A percentile compares a stretch with the other conserved stretches of the same genome.
These are phyloP conservation scores for Neostethus bicornis DNA, from an alignment of 2,797 vertebrate genomes.

Conservation along the genomic window DNA sequence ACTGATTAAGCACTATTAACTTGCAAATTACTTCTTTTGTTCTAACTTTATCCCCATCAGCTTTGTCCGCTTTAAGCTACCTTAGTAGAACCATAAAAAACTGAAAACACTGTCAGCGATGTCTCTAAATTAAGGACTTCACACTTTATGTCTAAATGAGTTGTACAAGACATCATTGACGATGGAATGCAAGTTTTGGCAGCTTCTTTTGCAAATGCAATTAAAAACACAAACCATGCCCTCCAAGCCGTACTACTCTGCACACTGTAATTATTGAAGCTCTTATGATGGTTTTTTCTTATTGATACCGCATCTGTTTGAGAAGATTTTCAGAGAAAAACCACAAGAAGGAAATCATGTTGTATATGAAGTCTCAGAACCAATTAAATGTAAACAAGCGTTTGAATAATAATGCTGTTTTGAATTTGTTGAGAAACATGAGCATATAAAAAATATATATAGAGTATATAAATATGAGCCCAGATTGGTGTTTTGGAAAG, in stretches of 20 bases:
- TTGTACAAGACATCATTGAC: conserved; percentile 22
- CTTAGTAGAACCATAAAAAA: conserved; percentile 45
- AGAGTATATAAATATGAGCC: no score
- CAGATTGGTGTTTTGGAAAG: no score
- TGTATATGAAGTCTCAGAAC: conserved; percentile 7
- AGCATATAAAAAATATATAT: background rate
- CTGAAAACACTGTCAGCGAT: conserved; percentile 30
- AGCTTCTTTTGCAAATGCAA: conserved; percentile 28
- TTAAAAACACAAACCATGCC: conserved; percentile 32
- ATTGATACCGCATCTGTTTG: conserved; percentile 28
- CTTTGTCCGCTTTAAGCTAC: conserved; percentile 58
- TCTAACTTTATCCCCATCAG: conserved; percentile 63
- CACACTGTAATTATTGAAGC: conserved; percentile 27
- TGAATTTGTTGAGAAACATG: background rate
- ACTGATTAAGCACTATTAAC: conserved; percentile 74
- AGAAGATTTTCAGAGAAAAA: conserved; percentile 21
- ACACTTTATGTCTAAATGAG: conserved; percentile 37
- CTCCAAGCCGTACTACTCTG: conserved; percentile 14
- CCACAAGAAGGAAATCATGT: conserved; percentile 13
- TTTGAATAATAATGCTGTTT: background rate
- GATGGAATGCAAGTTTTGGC: conserved; percentile 24
- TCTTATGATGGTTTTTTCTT: conserved; percentile 8
- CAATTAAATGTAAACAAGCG: conserved; percentile 10
- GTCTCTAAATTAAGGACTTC: conserved; percentile 52
- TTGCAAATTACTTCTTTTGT: conserved; percentile 75